Evolutionary conservation across 2,113 vertebrate genomes (phyloP).

Genomic region (Protobothrops flavoviridis): DNA sequence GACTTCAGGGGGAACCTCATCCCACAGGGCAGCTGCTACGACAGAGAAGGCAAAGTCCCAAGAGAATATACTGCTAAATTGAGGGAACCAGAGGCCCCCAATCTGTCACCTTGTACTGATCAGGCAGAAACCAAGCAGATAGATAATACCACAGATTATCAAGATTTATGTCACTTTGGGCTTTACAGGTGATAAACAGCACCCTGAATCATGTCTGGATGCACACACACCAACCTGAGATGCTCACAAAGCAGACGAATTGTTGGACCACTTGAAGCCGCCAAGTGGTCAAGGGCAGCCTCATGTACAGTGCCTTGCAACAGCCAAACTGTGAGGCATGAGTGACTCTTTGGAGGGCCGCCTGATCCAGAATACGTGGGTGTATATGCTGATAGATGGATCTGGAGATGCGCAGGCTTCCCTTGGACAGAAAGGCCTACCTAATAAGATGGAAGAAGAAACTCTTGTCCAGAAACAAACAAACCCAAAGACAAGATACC

Average conservation of each 20-base stretch:
- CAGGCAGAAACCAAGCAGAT: not conserved
- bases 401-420: not conserved
- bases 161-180: not conserved
- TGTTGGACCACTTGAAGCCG: not conserved
- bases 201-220: not conserved
- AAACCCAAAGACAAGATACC: not conserved
- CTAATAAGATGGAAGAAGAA: not conserved
- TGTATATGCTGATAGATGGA: not conserved
- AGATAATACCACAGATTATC: not conserved
- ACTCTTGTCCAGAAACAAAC: not conserved
- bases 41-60: not conserved
- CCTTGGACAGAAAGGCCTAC: fast-evolving
- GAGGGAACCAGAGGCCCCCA: no score
- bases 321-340: not conserved
- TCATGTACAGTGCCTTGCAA: not conserved
- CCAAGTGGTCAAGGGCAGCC: not conserved
- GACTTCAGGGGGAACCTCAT: not conserved
- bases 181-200: not conserved
- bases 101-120: not conserved
- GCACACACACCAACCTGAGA: not conserved
- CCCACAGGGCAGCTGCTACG: not conserved
- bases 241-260: not conserved
- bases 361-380: not conserved
- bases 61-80: not conserved
- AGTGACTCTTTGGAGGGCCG: not conserved